Evolutionary conservation across 2,888 invertebrate species (phyloP), one percentile per base, ranked within the genome.

Genomic region (Mesoligia furuncula): DNA sequence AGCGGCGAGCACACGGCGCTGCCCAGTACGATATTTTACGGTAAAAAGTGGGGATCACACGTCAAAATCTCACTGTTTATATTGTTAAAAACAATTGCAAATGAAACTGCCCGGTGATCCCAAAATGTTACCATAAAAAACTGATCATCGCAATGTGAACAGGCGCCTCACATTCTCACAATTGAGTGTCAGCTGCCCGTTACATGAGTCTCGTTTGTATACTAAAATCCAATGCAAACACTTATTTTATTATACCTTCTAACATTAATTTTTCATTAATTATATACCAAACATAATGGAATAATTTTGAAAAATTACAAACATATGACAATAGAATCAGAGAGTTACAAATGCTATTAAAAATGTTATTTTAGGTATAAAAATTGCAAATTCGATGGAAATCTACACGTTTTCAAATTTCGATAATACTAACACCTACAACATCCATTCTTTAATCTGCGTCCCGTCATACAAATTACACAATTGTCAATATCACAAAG

Each of bases 281-380:
- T 59, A 36, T 83, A 48, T 82, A 81, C 39, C 76, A 83, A 83
- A 85, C 72, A 80, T 45, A 83, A 71, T 69, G 71, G 76, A 83
- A 79, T 80, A 68, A 72, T 76, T 75, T 77, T 68, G 70, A 82
- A 84, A 79, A 77, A 78, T 66, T 79, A 79, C 75, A 83, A 81
- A 87, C 80, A 81, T 73, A 74, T 80, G 59, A 77, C 73, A 79
- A 76, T 83, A 80, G 61, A 59, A 79, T 84, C 65, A 71, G 77
- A 83, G 66, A 81, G 62, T 80, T 88, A 79, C 77, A 85, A 83
- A 80, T 67, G 61, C 77, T 84, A 77, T 45, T 70, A 57, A 64
- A 71, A 65, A 57, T 75, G 51, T 78, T 73, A 77, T 79, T 78
- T 70, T 66, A 71, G 59, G 15, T 61, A 70, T 65, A 83, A 70